These are phyloP conservation scores for Dendrolimus houi DNA, from an alignment of 2,888 invertebrate genomes.

Conservation along the genomic window DNA sequence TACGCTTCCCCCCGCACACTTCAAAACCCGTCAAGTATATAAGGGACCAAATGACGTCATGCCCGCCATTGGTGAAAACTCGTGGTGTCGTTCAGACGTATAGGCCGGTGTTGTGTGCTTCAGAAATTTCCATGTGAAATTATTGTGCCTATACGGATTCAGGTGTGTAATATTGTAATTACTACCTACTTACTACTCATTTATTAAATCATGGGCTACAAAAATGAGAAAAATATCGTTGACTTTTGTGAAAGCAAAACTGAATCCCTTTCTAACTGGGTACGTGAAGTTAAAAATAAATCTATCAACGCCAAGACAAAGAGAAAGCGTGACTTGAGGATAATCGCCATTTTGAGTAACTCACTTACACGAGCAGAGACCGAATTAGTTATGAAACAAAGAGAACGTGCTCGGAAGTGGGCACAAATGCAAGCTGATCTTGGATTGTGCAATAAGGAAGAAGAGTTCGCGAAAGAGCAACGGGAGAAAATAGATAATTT, in stretches of 20 bases:
- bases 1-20: slow-evolving; percentile 20
- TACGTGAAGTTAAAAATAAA: slow-evolving; percentile 78
- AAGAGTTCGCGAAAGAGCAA: slow-evolving; percentile 57
- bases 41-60: slow-evolving; percentile 50
- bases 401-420: slow-evolving; percentile 79
- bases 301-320: slow-evolving; percentile 73
- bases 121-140: slow-evolving; percentile 38
- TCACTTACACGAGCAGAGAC: slow-evolving; percentile 77
- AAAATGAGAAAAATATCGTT: slow-evolving; percentile 59
- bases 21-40: slow-evolving; percentile 38
- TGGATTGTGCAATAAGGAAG: slow-evolving; percentile 61
- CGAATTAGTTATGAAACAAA: slow-evolving; percentile 78
- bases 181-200: slow-evolving; percentile 22
- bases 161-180: slow-evolving; percentile 68
- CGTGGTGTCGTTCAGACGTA: slow-evolving; percentile 47
- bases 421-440: slow-evolving; percentile 70
- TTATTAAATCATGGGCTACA: slow-evolving; percentile 58
- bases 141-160: slow-evolving; percentile 62
- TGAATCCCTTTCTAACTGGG: slow-evolving; percentile 78
- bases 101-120: slow-evolving; percentile 42
- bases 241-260: slow-evolving; percentile 75
- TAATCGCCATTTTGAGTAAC: slow-evolving; percentile 79
- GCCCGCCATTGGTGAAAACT: slow-evolving; percentile 34
- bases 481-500: slow-evolving; percentile 64
- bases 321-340: slow-evolving; percentile 77